These are phyloP conservation scores for Sceloporus tristichus DNA, from an alignment of 2,113 vertebrate genomes.

Conservation along the genomic window DNA sequence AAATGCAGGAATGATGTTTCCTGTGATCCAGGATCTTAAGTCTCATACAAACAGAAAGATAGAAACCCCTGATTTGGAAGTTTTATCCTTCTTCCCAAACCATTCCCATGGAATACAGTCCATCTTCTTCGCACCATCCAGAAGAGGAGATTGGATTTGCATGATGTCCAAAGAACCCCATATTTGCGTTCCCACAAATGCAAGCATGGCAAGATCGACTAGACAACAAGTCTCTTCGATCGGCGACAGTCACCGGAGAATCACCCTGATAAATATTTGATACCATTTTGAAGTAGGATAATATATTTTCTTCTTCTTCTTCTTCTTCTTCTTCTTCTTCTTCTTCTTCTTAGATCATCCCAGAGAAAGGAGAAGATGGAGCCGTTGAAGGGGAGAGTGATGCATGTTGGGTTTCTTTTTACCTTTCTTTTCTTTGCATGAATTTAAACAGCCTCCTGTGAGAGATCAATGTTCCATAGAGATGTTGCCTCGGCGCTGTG, in stretches of 20 bases:
- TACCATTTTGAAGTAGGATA: constrained; percentile 71
- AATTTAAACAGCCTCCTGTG: constrained; percentile 6
- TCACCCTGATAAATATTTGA: constrained; percentile 76
- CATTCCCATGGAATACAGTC: no score
- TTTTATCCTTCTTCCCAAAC: background rate
- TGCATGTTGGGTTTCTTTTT: constrained; percentile 48
- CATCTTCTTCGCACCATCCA: background rate
- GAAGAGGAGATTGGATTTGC: background rate
- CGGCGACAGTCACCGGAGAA: constrained; percentile 68
- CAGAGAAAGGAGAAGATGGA: constrained; percentile 53
- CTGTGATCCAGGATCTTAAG: no score
- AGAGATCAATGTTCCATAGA: constrained; percentile 49
- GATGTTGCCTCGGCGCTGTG: constrained; percentile 17
- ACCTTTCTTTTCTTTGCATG: constrained; percentile 55
- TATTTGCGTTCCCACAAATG: constrained; percentile 42
- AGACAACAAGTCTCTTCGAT: constrained; percentile 59
- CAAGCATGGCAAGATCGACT: constrained; percentile 69
- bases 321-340: no score
- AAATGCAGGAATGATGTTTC: no score
- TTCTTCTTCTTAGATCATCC: constrained; percentile 45
- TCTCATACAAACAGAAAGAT: no score
- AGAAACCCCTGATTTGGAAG: no score
- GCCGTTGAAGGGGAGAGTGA: constrained; percentile 55
- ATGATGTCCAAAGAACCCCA: constrained; percentile 25
- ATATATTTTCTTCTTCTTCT: constrained; percentile 61